phyloP scores from a whole-genome alignment of 1,140 invertebrate genomes.

The Episyrphus balteatus region DNA sequence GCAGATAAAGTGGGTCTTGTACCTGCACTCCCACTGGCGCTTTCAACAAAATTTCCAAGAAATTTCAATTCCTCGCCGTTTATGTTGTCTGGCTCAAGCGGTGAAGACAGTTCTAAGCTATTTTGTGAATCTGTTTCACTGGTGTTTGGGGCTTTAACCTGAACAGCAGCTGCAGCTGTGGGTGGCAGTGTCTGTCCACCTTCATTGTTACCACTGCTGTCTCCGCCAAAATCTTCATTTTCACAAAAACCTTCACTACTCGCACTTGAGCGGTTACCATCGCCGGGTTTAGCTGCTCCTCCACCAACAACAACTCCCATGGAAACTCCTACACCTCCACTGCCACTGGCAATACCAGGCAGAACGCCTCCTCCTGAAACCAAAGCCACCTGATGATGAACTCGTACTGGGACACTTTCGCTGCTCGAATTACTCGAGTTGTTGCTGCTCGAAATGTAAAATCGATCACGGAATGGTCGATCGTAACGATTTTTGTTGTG shows the following conservation, averaged over 20 bases:
- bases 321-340: neutral
- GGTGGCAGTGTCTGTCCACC: conserved; percentile 9
- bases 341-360: conserved; percentile 11
- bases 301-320: conserved; percentile 1
- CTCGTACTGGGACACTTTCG: conserved; percentile 21
- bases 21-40: no score
- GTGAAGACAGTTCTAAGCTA: conserved; percentile 22
- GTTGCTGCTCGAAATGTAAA: conserved; percentile 18
- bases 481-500: conserved; percentile 25
- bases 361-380: neutral
- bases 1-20: conserved; percentile 17
- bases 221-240: conserved; percentile 64
- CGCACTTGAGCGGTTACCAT: conserved; percentile 83
- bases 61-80: no score
- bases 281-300: conserved; percentile 23
- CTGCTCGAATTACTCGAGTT: conserved; percentile 18
- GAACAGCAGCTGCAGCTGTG: conserved; percentile 10
- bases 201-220: conserved; percentile 31
- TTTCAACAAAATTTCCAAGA: no score
- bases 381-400: conserved; percentile 2
- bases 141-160: conserved; percentile 13
- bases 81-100: conserved; percentile 6
- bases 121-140: conserved; percentile 28
- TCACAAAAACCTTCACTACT: conserved; percentile 94
- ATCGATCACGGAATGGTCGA: conserved; percentile 20